These are phyloP conservation scores for Drosophila guanche DNA, from an alignment of 1,140 invertebrate genomes.

Conservation along the genomic window DNA sequence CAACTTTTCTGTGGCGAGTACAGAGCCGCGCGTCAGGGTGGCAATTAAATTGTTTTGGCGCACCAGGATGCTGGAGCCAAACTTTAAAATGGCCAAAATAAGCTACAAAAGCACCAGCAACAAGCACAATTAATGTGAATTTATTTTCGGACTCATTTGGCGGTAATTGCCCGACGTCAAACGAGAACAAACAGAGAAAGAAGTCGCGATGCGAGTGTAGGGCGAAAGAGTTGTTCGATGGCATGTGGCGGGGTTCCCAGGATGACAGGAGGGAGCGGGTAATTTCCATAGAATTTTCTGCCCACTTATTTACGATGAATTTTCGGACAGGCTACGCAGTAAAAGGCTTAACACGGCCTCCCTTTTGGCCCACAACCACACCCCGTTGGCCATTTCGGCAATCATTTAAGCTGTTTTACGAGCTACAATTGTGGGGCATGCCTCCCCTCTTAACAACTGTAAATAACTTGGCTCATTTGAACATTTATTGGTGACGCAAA, in stretches of 20 bases:
- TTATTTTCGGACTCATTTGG: conserved; percentile 78
- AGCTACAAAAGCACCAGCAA: conserved; percentile 55
- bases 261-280: conserved; percentile 9
- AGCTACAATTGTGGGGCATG: conserved; percentile 69
- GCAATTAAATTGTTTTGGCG: conserved; percentile 66
- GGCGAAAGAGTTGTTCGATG: not conserved
- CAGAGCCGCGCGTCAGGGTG: conserved; percentile 35
- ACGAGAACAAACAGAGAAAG: conserved; percentile 38
- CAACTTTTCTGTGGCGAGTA: conserved; percentile 16
- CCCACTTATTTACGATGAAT: conserved; percentile 74
- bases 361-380: conserved; percentile 7
- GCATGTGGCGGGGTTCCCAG: not conserved
- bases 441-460: conserved; percentile 54
- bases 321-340: conserved; percentile 69
- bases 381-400: conserved; percentile 24
- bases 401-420: conserved; percentile 74
- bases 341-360: conserved; percentile 57
- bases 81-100: conserved; percentile 55
- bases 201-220: conserved; percentile 19
- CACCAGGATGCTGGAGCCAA: conserved; percentile 20
- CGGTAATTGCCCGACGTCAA: conserved; percentile 70
- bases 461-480: conserved; percentile 80
- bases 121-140: conserved; percentile 79
- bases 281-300: conserved; percentile 69
- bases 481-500: conserved; percentile 81